Conservation (phyloP, 1,140 invertebrate species). For the Octopus sinensis region DNA sequence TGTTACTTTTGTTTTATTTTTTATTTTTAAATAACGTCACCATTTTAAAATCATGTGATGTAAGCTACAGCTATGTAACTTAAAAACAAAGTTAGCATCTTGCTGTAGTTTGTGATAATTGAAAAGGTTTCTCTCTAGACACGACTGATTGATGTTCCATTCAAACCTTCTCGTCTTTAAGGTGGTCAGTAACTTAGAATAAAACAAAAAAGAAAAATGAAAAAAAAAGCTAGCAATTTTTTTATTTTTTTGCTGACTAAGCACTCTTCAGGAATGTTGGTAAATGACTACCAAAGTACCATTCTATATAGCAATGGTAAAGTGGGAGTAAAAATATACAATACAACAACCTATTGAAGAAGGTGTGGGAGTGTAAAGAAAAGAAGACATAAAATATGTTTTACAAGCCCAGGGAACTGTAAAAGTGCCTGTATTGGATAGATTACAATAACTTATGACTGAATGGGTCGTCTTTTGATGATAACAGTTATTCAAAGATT, state of each 20-base stretch:
- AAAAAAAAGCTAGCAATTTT: neutral
- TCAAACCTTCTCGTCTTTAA: neutral
- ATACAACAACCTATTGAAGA: neutral
- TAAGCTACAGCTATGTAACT: neutral
- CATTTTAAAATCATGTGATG: constrained; percentile 4
- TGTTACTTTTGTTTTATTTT: neutral
- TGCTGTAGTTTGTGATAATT: constrained; percentile 9
- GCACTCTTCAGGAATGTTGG: neutral
- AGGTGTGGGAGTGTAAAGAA: neutral
- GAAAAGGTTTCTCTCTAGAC: neutral
- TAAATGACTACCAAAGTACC: neutral
- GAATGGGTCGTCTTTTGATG: neutral
- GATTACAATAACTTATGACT: neutral
- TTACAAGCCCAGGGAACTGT: constrained; percentile 7
- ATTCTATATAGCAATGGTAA: neutral
- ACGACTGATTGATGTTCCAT: neutral
- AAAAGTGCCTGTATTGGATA: constrained; percentile 15
- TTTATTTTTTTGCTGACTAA: neutral
- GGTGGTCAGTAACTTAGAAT: neutral
- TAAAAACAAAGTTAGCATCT: neutral
- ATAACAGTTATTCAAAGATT: neutral
- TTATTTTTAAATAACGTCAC: constrained; percentile 1
- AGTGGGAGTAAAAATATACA: neutral
- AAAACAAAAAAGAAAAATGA: too few species aligned
- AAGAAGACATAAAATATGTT: neutral